Base-by-base conservation (phyloP, 1,140 invertebrate genomes). In the Stenopsyche tienmushanensis region DNA sequence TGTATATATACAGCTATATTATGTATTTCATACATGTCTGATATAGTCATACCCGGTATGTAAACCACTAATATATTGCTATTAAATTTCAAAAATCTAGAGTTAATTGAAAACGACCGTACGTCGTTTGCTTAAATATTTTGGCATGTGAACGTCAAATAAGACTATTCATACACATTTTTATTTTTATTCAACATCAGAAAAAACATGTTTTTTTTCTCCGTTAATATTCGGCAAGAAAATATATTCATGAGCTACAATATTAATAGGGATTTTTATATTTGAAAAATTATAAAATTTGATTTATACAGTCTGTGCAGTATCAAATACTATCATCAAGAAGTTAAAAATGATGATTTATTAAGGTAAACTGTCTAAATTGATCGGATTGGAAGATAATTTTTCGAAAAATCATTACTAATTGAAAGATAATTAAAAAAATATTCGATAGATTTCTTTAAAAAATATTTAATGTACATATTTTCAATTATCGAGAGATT, bases 11-110 rank as follows among this genome's bases (percentile, higher is more conserved):
- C 44, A 47, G 17, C 44, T 47, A 47, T 47, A 9, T 57, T 45
- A 34, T 25, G 25, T 45, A 25, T 59, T 23, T 45, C 42, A 17
- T 45, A 47, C 44, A 47, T 47, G 7, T 47, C 45, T 65, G 54
- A 58, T 65, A 53, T 45, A 49, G 39, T 66, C 58, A 62, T 62
- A 65, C 54, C 54, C 49, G 58, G 65, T 66, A 57, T 54, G 62
- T 59, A 64, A 64, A 64, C 42, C 24, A 59, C 54, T 64, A 58
- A 68, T 65, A 63, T 65, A 68, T 68, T 68, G 62, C 66, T 68
- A 68, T 68, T 68, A 47, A 64, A 64, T 57, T 64, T 67, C 54
- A 34, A 65, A 65, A 65, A 58, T 65, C 64, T 65, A 65, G 58
- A 50, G 54, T 65, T 65, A 66, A 62, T 66, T 60, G 49, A 66